Evolutionary conservation across 2,888 invertebrate genomes (phyloP).

Genomic region (Eupelmus urozonus): DNA sequence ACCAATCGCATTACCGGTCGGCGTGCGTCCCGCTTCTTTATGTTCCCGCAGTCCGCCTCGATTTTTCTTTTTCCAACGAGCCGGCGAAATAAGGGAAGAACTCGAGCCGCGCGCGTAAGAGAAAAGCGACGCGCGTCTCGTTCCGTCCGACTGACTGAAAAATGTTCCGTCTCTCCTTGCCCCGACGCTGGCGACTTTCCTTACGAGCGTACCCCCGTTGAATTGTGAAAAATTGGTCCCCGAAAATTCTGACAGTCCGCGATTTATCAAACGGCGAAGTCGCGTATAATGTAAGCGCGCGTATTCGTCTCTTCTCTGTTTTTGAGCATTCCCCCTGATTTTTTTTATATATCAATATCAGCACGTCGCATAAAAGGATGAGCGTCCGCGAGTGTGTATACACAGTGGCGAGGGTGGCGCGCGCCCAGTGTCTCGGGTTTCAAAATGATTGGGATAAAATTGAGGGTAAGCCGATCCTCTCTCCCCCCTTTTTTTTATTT

Average conservation of each 20-base stretch:
- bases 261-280: constrained; percentile 71
- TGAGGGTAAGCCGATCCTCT: constrained; percentile 75
- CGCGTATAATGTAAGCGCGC: constrained; percentile 39
- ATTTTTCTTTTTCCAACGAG: constrained; percentile 33
- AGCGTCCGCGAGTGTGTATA: constrained; percentile 56
- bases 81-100: neutral
- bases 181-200: constrained; percentile 15
- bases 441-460: constrained; percentile 77
- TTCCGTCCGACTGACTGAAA: constrained; percentile 74
- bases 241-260: constrained; percentile 72
- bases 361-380: constrained; percentile 66
- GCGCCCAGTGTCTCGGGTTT: constrained; percentile 72
- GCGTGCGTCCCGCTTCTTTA: constrained; percentile 1
- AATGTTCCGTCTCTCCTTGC: constrained; percentile 64
- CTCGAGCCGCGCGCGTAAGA: neutral
- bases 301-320: constrained; percentile 16
- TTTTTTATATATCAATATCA: constrained; percentile 72
- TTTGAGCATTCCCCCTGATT: constrained; percentile 53
- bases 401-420: neutral
- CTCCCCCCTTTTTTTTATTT: constrained; percentile 42
- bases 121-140: constrained; percentile 58
- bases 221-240: constrained; percentile 73
- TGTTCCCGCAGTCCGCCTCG: neutral
- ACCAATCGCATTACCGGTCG: constrained; percentile 45
- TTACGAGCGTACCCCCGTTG: constrained; percentile 65